These are phyloP conservation scores for Hypena proboscidalis DNA, from an alignment of 2,888 invertebrate species.

Conservation along the genomic window DNA sequence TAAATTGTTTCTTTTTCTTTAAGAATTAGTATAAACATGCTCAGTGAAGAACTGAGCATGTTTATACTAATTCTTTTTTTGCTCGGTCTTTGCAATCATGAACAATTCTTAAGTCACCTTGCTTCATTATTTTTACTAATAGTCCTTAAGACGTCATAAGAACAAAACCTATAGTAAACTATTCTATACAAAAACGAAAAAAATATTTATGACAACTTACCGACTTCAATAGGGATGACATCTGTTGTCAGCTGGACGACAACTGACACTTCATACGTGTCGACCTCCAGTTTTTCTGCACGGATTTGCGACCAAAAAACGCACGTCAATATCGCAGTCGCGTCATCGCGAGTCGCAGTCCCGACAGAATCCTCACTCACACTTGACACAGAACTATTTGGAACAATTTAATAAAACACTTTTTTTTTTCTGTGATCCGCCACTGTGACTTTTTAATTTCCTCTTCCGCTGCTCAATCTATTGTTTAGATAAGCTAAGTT, in stretches of 20 bases:
- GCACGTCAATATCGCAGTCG: conserved; percentile 46
- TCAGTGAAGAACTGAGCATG: too few relatives aligned
- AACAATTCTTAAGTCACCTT: conserved; percentile 2
- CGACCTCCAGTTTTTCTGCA: conserved; percentile 79
- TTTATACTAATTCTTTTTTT: too few relatives aligned
- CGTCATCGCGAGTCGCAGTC: conserved; percentile 50
- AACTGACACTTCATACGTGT: conserved; percentile 83
- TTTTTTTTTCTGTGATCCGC: conserved; percentile 36
- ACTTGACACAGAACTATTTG: conserved; percentile 37
- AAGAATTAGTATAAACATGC: too few relatives aligned
- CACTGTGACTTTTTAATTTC: conserved; percentile 43
- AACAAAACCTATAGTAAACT: too few relatives aligned
- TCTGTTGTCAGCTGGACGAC: conserved; percentile 84
- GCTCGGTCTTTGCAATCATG: background rate
- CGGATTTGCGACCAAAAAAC: conserved; percentile 46
- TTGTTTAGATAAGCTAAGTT: conserved; percentile 32
- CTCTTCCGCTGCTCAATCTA: conserved; percentile 42
- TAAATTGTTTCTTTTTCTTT: too few relatives aligned
- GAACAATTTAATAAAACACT: conserved; percentile 32
- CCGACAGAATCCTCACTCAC: conserved; percentile 27
- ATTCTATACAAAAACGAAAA: too few relatives aligned
- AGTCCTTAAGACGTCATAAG: conserved; percentile 2
- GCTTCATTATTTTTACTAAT: background rate
- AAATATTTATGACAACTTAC: conserved; percentile 57
- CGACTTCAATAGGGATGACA: conserved; percentile 78